Conservation (phyloP, 2,113 vertebrate genomes). For the Hirundichthys speculiger region DNA sequence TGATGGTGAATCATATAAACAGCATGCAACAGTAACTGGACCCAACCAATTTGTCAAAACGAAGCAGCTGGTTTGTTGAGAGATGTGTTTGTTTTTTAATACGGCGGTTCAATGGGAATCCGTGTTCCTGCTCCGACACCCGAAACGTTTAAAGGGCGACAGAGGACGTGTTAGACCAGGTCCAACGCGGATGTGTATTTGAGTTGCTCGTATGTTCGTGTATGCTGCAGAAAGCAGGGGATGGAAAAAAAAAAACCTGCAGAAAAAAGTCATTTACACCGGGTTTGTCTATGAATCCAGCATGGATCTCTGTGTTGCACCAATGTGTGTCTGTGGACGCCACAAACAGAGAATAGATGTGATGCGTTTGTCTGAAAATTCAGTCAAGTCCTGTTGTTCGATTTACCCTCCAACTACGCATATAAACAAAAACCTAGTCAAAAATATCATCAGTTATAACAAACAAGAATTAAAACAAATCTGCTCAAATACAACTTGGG, state of each 20-base stretch:
- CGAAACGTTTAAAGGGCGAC: constrained; percentile 20
- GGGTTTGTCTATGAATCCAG: constrained; percentile 51
- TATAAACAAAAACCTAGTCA: neutral
- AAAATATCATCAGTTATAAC: too few relatives aligned
- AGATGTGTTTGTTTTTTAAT: constrained; percentile 13
- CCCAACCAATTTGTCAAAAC: constrained; percentile 30
- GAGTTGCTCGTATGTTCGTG: constrained; percentile 13
- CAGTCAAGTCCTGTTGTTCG: constrained; percentile 8
- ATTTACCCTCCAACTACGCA: constrained; percentile 8
- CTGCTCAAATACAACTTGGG: constrained; percentile 1
- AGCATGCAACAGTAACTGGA: constrained; percentile 63
- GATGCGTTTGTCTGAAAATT: neutral
- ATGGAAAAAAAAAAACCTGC: constrained; percentile 6
- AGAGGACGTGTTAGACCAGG: constrained; percentile 19
- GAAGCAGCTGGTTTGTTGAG: constrained; percentile 35
- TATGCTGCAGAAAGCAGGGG: constrained; percentile 39
- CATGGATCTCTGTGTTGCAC: constrained; percentile 47
- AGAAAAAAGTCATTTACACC: constrained; percentile 29
- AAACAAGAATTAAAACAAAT: neutral
- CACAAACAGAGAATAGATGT: constrained; percentile 3
- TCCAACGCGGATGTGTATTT: constrained; percentile 27
- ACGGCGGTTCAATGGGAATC: constrained; percentile 28
- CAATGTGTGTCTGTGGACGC: constrained; percentile 23
- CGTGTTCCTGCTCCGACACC: constrained; percentile 24
- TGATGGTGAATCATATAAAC: constrained; percentile 64